Conservation (phyloP, 2,888 invertebrate genomes). For the Nymphalis polychloros region DNA sequence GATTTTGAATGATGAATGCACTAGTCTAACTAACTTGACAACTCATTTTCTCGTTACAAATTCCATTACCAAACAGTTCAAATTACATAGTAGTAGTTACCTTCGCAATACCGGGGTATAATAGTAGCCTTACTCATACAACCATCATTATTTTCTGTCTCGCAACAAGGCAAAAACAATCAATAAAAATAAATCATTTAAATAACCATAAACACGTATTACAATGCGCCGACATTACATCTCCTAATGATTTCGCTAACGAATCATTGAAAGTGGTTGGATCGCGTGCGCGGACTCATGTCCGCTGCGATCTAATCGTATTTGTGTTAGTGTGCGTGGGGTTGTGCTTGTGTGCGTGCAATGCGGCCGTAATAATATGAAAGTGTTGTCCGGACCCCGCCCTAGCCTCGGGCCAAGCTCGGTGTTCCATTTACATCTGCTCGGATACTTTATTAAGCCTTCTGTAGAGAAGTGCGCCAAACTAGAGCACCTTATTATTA, state of each 20-base stretch:
- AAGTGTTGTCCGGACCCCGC: slow-evolving; percentile 80
- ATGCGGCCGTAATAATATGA: slow-evolving; percentile 77
- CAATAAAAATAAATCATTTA: slow-evolving; percentile 83
- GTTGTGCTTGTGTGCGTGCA: slow-evolving; percentile 58
- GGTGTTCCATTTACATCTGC: slow-evolving; percentile 80
- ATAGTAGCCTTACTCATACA: slow-evolving; percentile 76
- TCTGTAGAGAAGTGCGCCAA: slow-evolving; percentile 51
- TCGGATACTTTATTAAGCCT: slow-evolving; percentile 78
- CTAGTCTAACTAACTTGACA: slow-evolving; percentile 68
- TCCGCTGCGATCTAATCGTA: slow-evolving; percentile 50
- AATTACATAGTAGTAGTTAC: slow-evolving; percentile 74
- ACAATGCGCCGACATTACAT: slow-evolving; percentile 80
- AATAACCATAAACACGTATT: slow-evolving; percentile 81
- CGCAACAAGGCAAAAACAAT: slow-evolving; percentile 81
- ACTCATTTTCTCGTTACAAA: slow-evolving; percentile 78
- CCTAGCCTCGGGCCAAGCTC: slow-evolving; percentile 75
- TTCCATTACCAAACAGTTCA: slow-evolving; percentile 72
- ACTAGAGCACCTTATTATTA: slow-evolving; percentile 35
- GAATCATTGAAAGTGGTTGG: slow-evolving; percentile 80
- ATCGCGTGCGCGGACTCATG: slow-evolving; percentile 72
- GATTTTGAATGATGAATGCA: slow-evolving; percentile 65
- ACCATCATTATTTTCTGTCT: slow-evolving; percentile 81
- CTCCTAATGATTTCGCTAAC: slow-evolving; percentile 82
- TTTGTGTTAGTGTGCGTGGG: slow-evolving; percentile 45
- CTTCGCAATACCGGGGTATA: slow-evolving; percentile 72